These are phyloP conservation scores for Scaptomyza cyrtandrae DNA, from an alignment of 2,888 invertebrate genomes.

Conservation along the genomic window DNA sequence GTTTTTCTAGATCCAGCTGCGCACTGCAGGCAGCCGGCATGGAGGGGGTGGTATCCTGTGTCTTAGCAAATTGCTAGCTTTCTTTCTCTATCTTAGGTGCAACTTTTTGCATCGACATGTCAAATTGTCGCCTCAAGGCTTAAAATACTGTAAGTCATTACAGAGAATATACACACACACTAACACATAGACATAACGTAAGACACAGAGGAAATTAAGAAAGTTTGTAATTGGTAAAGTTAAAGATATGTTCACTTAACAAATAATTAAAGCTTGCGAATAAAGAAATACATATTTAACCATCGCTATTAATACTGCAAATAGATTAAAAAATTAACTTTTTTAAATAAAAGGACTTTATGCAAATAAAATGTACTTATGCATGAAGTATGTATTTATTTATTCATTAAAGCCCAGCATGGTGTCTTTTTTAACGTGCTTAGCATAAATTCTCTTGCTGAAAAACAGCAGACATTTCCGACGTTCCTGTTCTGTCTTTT, in stretches of 20 bases:
- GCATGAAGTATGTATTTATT: background rate
- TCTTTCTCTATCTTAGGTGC: slow-evolving; percentile 10
- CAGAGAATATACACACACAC: background rate
- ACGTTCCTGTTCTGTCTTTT: background rate
- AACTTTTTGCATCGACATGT: slow-evolving; percentile 35
- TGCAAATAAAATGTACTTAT: background rate
- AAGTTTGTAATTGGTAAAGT: slow-evolving; percentile 15
- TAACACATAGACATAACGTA: background rate
- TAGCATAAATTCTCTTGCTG: background rate
- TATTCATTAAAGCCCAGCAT: slow-evolving; percentile 11
- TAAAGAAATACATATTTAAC: background rate
- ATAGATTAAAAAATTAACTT: background rate
- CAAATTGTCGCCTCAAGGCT: slow-evolving; percentile 45
- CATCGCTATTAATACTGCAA: background rate
- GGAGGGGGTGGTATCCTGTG: background rate
- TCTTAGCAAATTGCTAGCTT: slow-evolving; percentile 32
- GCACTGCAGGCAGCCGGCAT: slow-evolving; percentile 39
- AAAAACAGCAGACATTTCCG: background rate
- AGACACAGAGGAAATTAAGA: background rate
- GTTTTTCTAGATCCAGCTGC: slow-evolving; percentile 52
- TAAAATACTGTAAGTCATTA: background rate
- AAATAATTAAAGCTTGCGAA: too few species aligned
- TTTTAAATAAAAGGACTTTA: background rate
- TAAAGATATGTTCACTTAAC: background rate
- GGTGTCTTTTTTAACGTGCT: slow-evolving; percentile 2